Conservation (phyloP, 2,888 invertebrate genomes). For the Eupithecia subfuscata region DNA sequence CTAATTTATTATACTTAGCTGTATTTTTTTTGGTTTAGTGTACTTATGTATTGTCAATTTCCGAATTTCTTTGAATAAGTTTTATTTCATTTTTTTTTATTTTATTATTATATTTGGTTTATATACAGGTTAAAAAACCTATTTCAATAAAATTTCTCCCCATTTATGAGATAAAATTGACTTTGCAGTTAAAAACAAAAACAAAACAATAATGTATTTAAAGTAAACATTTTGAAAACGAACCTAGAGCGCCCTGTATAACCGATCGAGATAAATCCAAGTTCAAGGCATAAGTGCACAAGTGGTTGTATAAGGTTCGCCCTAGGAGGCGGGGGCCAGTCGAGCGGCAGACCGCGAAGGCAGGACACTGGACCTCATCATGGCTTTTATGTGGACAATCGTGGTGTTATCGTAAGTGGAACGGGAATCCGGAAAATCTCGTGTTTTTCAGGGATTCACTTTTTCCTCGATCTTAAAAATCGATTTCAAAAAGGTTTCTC, state of each 20-base stretch:
- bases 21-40: no score
- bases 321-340: conserved; percentile 69
- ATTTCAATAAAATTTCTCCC: no score
- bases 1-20: no score
- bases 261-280: conserved; percentile 81
- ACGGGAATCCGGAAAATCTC: background rate
- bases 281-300: conserved; percentile 78
- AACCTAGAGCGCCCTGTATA: conserved; percentile 63
- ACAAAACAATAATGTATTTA: background rate
- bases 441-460: background rate
- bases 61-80: no score
- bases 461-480: background rate
- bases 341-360: conserved; percentile 57
- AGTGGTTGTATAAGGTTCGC: conserved; percentile 69
- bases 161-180: background rate
- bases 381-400: conserved; percentile 46
- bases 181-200: background rate
- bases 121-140: no score
- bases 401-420: conserved; percentile 56
- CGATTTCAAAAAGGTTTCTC: background rate
- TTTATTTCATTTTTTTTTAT: no score
- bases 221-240: background rate
- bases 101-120: no score
- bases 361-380: conserved; percentile 50
- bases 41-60: no score